These are phyloP conservation scores for Bubalus kerabau DNA, from an alignment of 2,113 vertebrate species.

Conservation along the genomic window DNA sequence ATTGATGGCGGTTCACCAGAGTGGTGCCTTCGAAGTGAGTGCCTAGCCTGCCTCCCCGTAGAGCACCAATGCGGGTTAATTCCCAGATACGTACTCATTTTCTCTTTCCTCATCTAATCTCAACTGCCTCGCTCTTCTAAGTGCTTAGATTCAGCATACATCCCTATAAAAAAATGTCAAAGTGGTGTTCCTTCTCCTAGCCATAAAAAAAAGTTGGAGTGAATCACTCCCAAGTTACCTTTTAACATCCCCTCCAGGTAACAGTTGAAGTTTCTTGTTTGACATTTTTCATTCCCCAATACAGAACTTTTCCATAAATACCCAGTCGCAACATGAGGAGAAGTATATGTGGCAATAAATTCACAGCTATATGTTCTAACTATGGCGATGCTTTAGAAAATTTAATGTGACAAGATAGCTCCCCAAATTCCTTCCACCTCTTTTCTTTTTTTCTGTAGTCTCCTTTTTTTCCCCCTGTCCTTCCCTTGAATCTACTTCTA, in stretches of 20 bases:
- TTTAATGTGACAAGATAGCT: constrained; percentile 15
- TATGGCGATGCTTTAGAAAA: not conserved
- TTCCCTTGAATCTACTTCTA: not conserved
- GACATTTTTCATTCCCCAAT: constrained; percentile 47
- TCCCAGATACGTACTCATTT: constrained; percentile 51
- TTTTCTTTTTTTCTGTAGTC: not conserved
- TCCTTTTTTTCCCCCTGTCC: not conserved
- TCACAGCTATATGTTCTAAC: not conserved
- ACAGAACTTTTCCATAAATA: constrained; percentile 59
- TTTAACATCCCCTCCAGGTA: constrained; percentile 74
- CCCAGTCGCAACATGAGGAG: not conserved
- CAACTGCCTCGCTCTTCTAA: not conserved
- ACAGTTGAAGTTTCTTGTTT: constrained; percentile 75
- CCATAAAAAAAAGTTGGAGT: constrained; percentile 37
- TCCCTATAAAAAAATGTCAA: constrained; percentile 50
- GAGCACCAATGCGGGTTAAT: constrained; percentile 50
- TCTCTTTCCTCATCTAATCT: not conserved
- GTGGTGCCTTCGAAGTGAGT: constrained; percentile 38
- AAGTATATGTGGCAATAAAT: not conserved
- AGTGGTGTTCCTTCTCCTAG: not conserved
- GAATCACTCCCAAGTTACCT: constrained; percentile 63
- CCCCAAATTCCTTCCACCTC: constrained; percentile 26
- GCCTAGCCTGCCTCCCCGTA: not conserved
- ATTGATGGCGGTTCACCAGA: not conserved
- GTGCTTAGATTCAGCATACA: not conserved